Evolutionary conservation across 2,113 vertebrate species (phyloP), one percentile per base, ranked within the genome.

Genomic region (Prionailurus bengalensis): DNA sequence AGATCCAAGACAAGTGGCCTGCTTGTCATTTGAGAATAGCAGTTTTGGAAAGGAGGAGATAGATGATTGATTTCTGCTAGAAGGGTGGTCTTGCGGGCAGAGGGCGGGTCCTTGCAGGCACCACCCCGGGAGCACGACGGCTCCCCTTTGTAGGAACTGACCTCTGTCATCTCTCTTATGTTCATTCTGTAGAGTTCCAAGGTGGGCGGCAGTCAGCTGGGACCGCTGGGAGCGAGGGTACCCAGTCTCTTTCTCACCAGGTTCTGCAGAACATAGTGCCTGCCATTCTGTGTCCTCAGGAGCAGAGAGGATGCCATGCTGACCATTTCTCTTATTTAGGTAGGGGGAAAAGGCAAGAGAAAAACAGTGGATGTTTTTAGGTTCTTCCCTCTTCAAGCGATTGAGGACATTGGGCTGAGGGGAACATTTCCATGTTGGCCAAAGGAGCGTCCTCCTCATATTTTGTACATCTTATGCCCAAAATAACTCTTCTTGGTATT

Each of bases 401-500:
- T 55, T 66, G 66, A 92, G 66, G 84, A 96, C 90, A 36, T 0
- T 58, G 58, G 71, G 71, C 87, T 70, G 70, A 96, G 94, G 83
- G 96, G 79, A 96, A 95, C 15, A 1, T 55, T 76, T 96, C 97
- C 96, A 91, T 89, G 48, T 97, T 93, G 96, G 92, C 92, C 91
- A 93, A 96, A 97, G 96, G 76, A 97, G 95, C n/a, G 39, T 93
- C 95, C 33, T 93, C 90, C 84, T 96, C 95, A 58, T 96, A 96
- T 91, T 96, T 95, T 86, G 93, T 82, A 95, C 84, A 91, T 97
- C 53, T 96, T 82, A 83, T 39, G 81, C 92, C 85, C 85, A 93
- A 97, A 98, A 97, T 97, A 96, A 97, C 92, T 97, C 96, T 97
- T 97, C 97, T 97, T 68, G 53, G 97, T 97, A 98, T 97, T 97